Evolutionary conservation across 2,888 invertebrate genomes (phyloP).

Genomic region (Slavum lentiscoides): DNA sequence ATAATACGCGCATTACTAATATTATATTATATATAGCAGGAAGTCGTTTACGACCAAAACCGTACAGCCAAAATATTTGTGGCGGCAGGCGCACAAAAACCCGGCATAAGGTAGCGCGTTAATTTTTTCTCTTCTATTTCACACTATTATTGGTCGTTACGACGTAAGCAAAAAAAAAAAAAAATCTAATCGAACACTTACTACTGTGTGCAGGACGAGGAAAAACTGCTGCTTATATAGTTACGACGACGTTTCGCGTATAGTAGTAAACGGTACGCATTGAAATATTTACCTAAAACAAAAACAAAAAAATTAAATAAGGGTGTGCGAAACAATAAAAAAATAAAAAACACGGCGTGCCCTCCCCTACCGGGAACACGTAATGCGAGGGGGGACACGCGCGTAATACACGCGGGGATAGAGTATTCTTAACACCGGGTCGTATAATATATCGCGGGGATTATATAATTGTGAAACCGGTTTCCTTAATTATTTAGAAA

Average conservation of each 20-base stretch:
- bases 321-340: conserved; percentile 38
- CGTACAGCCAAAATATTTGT: too few species aligned
- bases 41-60: background rate
- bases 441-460: too few species aligned
- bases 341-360: background rate
- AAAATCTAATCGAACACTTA: conserved; percentile 25
- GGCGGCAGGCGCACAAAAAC: too few species aligned
- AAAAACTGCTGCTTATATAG: too few species aligned
- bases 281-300: conserved; percentile 51
- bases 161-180: background rate
- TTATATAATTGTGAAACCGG: conserved; percentile 29
- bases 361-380: background rate
- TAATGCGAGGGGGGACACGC: too few species aligned
- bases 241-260: background rate
- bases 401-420: background rate
- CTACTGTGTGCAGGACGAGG: background rate
- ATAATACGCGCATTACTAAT: too few species aligned
- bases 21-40: background rate
- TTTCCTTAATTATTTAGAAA: conserved; percentile 26
- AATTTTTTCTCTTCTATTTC: background rate
- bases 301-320: conserved; percentile 34
- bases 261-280: background rate
- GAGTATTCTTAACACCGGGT: too few species aligned
- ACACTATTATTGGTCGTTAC: background rate
- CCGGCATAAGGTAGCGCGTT: too few species aligned